Base-by-base conservation (phyloP, 2,797 vertebrate species). In the Peromyscus aztecus region DNA sequence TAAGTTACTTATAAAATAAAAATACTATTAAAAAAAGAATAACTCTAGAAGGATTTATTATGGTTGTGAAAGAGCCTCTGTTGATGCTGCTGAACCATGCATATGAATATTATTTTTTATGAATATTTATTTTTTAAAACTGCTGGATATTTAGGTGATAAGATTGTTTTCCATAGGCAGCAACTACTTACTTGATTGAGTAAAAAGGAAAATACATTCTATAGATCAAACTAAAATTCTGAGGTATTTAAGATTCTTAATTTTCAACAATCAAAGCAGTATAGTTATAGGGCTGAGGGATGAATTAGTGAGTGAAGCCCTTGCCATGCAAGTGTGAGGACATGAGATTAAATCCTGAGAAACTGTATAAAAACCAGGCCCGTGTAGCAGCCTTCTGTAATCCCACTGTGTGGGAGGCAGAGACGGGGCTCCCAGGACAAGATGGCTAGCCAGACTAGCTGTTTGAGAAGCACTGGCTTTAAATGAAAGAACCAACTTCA, bases 181-280 rank as follows among this genome's bases (percentile, higher is more conserved):
- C 34, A 34, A 0, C 13, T 73, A 78, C 4, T 59, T 55, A 55
- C 34, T 94, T 92, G 19, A 93, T 71, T 89, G n/a, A 75, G 37
- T 46, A 59, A 63, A 65, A 9, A 86, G 43, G 17, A 63, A 95
- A 86, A 21, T 27, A 6, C 1, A 5, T 52, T 87, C 55, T 55
- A 49, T 43, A 86, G 11, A 55, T 88, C 17, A 67, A 52, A 12
- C 2, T 49, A 27, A 55, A 86, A 67, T 94, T 80, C 27, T 94
- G 43, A 95, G 55, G 55, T 71, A 89, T 52, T 11, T 81, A n/a
- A 87, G 55, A 23, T 65, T 78, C 12, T n/a, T 49, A 90, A 89
- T 81, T 87, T 86, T 77, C 21, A 63, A 12, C 21, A 85, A 37
- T 85, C 29, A 90, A 95, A 92, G 81, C 89, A 19, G 11, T 16